A percentile compares a stretch with the other conserved stretches of the same genome.
These are phyloP conservation scores for Cetoscarus ocellatus DNA, from an alignment of 2,797 vertebrate species.

Conservation along the genomic window DNA sequence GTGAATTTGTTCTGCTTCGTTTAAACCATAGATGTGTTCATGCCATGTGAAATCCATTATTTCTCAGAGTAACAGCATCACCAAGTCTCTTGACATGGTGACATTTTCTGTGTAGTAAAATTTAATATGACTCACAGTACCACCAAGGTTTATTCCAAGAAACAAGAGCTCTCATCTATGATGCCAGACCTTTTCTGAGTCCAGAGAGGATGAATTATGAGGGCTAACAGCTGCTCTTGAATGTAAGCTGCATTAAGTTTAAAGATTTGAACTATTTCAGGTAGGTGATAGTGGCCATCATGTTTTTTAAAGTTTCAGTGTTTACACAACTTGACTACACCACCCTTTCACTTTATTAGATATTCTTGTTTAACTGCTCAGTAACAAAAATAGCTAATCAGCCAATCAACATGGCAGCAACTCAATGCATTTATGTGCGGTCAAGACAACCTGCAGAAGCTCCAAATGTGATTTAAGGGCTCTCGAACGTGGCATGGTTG, in stretches of 20 bases:
- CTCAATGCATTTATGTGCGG: too few species aligned
- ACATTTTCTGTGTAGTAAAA: background rate
- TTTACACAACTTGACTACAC: background rate
- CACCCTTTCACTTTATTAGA: background rate
- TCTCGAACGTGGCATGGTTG: too few species aligned
- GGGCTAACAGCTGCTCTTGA: constrained; percentile 25
- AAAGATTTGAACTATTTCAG: constrained; percentile 11
- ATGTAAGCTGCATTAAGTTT: constrained; percentile 3
- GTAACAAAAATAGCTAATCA: too few species aligned
- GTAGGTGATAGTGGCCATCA: background rate
- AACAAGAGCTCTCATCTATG: background rate
- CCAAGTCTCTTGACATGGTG: background rate
- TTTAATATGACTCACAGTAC: background rate
- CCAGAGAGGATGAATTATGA: constrained; percentile 30
- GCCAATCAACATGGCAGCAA: too few species aligned
- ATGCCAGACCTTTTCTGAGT: constrained; percentile 5
- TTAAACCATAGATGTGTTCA: background rate
- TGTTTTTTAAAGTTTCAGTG: background rate
- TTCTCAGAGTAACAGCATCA: background rate
- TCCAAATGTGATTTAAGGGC: too few species aligned
- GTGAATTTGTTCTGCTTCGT: background rate
- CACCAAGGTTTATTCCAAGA: background rate
- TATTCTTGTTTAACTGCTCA: too few species aligned
- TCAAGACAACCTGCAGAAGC: too few species aligned
- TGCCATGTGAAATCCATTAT: background rate